phyloP scores from a whole-genome alignment of 1,140 invertebrate genomes.

The Leptinotarsa lineolata region DNA sequence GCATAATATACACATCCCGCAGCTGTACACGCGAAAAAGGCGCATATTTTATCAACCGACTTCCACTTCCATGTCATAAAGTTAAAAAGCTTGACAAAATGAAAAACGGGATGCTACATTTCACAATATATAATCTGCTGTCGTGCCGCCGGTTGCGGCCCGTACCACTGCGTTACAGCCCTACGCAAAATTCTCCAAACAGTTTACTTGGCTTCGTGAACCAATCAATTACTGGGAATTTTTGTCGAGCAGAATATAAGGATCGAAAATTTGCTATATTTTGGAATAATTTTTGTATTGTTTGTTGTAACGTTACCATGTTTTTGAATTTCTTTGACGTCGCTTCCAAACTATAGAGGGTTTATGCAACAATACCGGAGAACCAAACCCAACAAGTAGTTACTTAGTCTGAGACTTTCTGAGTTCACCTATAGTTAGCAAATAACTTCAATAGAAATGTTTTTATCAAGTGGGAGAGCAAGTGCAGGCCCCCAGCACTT shows the following conservation, averaged over 20 bases:
- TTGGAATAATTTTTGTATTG: neutral
- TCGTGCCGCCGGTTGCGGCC: neutral
- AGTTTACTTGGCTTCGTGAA: neutral
- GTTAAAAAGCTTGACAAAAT: slow-evolving; percentile 4
- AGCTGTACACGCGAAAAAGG: neutral
- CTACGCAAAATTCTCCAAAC: neutral
- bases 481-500: too few species aligned
- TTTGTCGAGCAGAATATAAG: neutral
- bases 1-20: slow-evolving; percentile 1
- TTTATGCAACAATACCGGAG: too few species aligned
- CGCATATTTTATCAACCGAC: neutral
- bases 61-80: slow-evolving; percentile 2
- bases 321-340: too few species aligned
- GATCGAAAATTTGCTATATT: neutral
- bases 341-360: too few species aligned
- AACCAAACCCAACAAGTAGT: too few species aligned
- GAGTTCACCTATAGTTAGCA: too few species aligned
- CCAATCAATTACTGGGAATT: neutral
- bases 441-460: too few species aligned
- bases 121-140: slow-evolving; percentile 6
- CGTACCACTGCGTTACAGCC: neutral
- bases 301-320: too few species aligned
- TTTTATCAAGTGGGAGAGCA: too few species aligned
- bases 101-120: slow-evolving; percentile 5
- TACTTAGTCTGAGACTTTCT: too few species aligned